These are phyloP conservation scores for Fragum whitleyi DNA, from an alignment of 2,888 invertebrate species.

Conservation along the genomic window DNA sequence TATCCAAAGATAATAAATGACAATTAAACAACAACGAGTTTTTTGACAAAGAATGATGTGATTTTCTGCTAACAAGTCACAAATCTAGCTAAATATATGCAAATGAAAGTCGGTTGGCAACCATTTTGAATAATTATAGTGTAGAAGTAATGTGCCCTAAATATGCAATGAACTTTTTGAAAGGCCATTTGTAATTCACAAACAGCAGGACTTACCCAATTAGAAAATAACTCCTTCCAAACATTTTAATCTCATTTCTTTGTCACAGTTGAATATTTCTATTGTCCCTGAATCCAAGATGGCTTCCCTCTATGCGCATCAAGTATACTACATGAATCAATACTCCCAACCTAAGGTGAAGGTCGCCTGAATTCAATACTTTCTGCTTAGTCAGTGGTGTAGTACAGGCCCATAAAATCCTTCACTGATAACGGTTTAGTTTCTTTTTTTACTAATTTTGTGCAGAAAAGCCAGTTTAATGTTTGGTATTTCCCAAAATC, in stretches of 20 bases:
- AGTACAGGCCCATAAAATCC: background rate
- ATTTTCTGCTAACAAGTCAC: background rate
- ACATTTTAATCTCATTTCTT: constrained; percentile 25
- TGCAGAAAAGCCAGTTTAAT: no score
- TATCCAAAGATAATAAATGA: no score
- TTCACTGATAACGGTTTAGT: background rate
- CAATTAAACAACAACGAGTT: no score
- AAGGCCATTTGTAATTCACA: background rate
- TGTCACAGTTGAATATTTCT: constrained; percentile 18
- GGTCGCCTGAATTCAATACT: constrained; percentile 22
- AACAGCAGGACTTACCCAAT: constrained; percentile 11
- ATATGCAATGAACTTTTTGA: background rate
- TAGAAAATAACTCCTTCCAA: constrained; percentile 10
- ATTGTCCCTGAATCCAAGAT: constrained; percentile 25
- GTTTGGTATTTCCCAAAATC: no score
- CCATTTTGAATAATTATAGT: constrained; percentile 28
- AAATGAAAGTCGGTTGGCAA: constrained; percentile 2
- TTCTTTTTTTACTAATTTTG: background rate
- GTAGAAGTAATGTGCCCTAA: background rate
- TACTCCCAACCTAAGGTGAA: constrained; percentile 19
- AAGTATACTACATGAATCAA: constrained; percentile 24
- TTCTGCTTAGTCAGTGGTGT: constrained; percentile 23
- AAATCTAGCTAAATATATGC: constrained; percentile 10
- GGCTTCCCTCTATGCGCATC: constrained; percentile 27
- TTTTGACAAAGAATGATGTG: no score